Conservation (phyloP, 2,797 vertebrate species). For the Siniperca obscura region DNA sequence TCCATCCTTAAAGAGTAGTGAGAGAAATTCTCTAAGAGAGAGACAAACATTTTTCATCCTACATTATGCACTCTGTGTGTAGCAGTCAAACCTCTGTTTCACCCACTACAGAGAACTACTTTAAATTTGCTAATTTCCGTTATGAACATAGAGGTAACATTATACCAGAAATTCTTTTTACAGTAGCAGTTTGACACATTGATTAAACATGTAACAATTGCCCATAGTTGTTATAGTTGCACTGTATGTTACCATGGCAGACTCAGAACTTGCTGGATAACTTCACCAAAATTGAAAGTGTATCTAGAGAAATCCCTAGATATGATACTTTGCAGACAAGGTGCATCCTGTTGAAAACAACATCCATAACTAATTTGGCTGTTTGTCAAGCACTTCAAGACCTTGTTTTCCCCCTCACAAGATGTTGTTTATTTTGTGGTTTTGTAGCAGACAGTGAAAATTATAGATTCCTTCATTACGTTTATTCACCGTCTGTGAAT, state of each 20-base stretch:
- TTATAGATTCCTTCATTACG: conserved; percentile 16
- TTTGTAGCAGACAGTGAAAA: conserved; percentile 22
- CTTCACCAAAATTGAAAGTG: neutral
- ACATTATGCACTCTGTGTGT: neutral
- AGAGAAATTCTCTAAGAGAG: neutral
- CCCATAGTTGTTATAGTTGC: conserved; percentile 14
- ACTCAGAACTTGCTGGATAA: neutral
- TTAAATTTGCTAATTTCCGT: neutral
- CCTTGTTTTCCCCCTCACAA: neutral
- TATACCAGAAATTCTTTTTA: conserved; percentile 23
- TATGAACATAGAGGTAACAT: conserved; percentile 40
- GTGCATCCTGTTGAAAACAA: conserved; percentile 10
- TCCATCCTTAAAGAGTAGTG: neutral
- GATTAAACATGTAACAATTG: conserved; percentile 35
- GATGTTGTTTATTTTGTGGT: conserved; percentile 36
- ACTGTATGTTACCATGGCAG: neutral
- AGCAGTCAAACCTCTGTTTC: conserved; percentile 4
- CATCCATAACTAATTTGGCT: neutral
- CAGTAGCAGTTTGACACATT: neutral
- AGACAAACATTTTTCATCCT: conserved; percentile 1
- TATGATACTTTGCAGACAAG: neutral
- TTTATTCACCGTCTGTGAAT: conserved; percentile 32
- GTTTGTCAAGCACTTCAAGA: neutral
- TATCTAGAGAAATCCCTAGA: neutral
- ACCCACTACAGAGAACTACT: neutral